These are phyloP conservation scores for Salpingus planirostris DNA, from an alignment of 2,888 invertebrate genomes.

Conservation along the genomic window DNA sequence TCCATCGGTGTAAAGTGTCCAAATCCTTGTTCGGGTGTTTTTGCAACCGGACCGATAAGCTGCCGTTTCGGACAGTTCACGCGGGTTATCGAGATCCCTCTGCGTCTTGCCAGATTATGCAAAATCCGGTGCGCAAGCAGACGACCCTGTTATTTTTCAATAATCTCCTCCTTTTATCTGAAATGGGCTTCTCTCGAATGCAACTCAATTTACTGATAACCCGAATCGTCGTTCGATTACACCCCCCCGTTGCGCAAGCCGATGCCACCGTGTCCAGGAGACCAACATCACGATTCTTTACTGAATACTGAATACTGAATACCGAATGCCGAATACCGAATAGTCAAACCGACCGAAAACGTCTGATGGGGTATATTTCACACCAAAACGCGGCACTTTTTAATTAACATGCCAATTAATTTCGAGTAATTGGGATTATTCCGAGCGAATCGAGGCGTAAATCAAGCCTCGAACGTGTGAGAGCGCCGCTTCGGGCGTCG, in stretches of 20 bases:
- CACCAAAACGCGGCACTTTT: too few species aligned
- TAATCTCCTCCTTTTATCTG: constrained; percentile 22
- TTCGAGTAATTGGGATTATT: too few species aligned
- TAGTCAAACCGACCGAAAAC: too few species aligned
- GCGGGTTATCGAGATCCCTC: constrained; percentile 17
- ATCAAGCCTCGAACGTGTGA: too few species aligned
- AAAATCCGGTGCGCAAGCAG: constrained; percentile 17
- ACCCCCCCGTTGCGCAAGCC: constrained; percentile 8
- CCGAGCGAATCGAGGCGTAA: too few species aligned
- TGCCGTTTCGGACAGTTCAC: constrained; percentile 20
- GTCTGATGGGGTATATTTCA: too few species aligned
- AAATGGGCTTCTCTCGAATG: constrained; percentile 20
- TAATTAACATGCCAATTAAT: too few species aligned
- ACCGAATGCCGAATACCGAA: too few species aligned
- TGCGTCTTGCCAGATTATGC: constrained; percentile 21
- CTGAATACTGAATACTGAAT: too few species aligned
- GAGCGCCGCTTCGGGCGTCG: too few species aligned
- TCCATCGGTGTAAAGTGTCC: constrained; percentile 13
- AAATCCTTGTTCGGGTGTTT: constrained; percentile 18
- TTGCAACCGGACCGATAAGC: constrained; percentile 21
- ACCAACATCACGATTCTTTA: too few species aligned
- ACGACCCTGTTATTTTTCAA: constrained; percentile 24
- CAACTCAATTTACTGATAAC: constrained; percentile 23
- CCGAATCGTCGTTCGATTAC: constrained; percentile 21
- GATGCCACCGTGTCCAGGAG: too few species aligned